Evolutionary conservation across 2,888 invertebrate genomes (phyloP).

Genomic region (Palloptera scutellata): DNA sequence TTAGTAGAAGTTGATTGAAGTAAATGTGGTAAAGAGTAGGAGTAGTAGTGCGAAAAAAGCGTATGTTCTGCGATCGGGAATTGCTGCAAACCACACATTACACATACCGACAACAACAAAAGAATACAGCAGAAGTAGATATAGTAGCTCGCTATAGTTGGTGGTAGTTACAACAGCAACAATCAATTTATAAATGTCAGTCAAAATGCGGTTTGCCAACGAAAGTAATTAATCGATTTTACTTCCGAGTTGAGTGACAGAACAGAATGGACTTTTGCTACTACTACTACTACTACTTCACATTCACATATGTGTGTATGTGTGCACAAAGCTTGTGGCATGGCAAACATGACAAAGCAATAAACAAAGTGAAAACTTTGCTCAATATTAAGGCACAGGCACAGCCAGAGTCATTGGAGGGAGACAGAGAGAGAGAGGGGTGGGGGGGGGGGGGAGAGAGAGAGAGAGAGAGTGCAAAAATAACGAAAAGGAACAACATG

Average conservation of each 20-base stretch:
- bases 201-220: constrained; percentile 51
- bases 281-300: background rate
- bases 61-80: background rate
- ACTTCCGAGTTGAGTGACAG: constrained; percentile 34
- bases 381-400: background rate
- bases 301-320: constrained; percentile 1
- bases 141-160: constrained; percentile 28
- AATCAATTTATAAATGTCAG: constrained; percentile 54
- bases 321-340: background rate
- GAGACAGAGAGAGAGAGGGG: background rate
- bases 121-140: constrained; percentile 28
- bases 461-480: background rate
- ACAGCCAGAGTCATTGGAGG: background rate
- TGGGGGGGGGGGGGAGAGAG: background rate
- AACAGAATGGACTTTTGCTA: background rate
- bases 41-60: background rate
- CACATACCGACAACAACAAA: constrained; percentile 41
- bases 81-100: constrained; percentile 46
- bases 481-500: background rate
- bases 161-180: constrained; percentile 36
- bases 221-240: constrained; percentile 53
- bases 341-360: constrained; percentile 21
- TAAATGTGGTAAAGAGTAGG: background rate
- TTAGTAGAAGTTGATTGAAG: background rate
- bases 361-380: constrained; percentile 9